Conservation (phyloP, 2,113 vertebrate genomes). For the Pygoscelis antarcticus region DNA sequence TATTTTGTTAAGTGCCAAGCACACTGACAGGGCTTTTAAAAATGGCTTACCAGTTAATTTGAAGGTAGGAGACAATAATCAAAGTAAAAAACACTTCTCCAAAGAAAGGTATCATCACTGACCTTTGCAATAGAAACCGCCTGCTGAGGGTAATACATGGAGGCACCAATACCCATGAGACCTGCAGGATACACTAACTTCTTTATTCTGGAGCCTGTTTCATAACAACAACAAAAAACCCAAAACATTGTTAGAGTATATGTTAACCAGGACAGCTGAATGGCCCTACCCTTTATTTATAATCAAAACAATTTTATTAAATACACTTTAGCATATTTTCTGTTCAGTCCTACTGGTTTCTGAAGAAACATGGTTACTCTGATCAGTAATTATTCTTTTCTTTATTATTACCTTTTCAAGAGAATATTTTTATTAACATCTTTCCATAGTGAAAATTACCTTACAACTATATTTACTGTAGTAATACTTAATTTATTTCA, state of each 20-base stretch:
- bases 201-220: constrained; percentile 88
- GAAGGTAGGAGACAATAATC: background rate
- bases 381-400: background rate
- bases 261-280: background rate
- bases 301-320: background rate
- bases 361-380: background rate
- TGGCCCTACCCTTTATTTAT: background rate
- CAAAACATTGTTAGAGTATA: background rate
- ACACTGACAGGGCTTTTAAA: background rate
- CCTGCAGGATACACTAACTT: constrained; percentile 83
- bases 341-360: background rate
- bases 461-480: background rate
- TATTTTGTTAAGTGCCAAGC: background rate
- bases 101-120: constrained; percentile 42
- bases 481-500: background rate
- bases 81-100: background rate
- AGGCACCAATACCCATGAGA: constrained; percentile 86
- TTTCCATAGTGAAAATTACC: background rate
- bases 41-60: background rate
- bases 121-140: constrained; percentile 84
- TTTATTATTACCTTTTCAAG: background rate
- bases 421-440: background rate
- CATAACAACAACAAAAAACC: background rate
- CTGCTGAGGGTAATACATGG: constrained; percentile 93
- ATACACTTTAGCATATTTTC: background rate